These are phyloP conservation scores for Aromia moschata DNA, from an alignment of 2,888 invertebrate genomes.

Conservation along the genomic window DNA sequence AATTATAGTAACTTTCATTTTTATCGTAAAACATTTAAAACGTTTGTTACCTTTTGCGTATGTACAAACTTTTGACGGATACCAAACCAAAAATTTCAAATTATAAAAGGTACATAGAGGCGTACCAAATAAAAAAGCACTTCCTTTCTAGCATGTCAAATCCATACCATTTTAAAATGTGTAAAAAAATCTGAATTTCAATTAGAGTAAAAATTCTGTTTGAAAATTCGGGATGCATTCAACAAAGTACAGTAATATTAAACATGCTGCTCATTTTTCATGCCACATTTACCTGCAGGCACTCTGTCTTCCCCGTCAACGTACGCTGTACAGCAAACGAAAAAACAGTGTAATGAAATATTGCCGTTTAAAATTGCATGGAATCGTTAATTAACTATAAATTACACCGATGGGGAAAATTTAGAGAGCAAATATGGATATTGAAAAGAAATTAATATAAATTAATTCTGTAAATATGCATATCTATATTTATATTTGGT, in stretches of 20 bases:
- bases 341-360: slow-evolving; percentile 6
- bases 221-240: slow-evolving; percentile 24
- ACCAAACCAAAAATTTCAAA: too few relatives aligned
- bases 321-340: slow-evolving; percentile 64
- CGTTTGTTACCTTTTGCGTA: too few relatives aligned
- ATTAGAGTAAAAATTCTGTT: slow-evolving; percentile 17
- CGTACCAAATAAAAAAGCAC: slow-evolving; percentile 7
- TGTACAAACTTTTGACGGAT: too few relatives aligned
- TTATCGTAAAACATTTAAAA: too few relatives aligned
- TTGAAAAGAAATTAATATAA: too few relatives aligned
- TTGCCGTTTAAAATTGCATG: slow-evolving; percentile 2
- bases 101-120: too few relatives aligned
- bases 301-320: slow-evolving; percentile 74
- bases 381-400: too few relatives aligned
- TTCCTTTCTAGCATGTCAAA: slow-evolving; percentile 11
- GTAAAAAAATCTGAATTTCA: slow-evolving; percentile 12
- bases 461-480: too few relatives aligned
- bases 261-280: slow-evolving; percentile 45
- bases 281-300: slow-evolving; percentile 70
- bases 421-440: too few relatives aligned
- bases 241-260: slow-evolving; percentile 30
- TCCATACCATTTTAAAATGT: slow-evolving; percentile 3
- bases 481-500: too few relatives aligned
- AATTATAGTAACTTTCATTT: too few relatives aligned
- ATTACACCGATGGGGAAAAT: too few relatives aligned